These are phyloP conservation scores for Ceriagrion tenellum DNA, from an alignment of 2,888 invertebrate species.

Conservation along the genomic window DNA sequence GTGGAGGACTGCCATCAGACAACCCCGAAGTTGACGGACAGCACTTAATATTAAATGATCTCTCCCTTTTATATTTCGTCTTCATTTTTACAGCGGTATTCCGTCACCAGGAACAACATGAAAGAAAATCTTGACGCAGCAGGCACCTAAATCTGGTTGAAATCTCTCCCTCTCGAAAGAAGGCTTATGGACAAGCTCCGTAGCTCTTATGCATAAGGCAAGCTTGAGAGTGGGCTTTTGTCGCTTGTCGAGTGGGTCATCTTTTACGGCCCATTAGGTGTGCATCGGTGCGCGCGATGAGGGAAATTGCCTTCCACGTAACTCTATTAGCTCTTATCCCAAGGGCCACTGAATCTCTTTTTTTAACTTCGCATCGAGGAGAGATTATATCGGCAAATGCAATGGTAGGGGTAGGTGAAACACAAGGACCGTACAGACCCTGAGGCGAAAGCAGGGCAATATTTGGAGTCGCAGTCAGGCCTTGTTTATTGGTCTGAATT, in stretches of 20 bases:
- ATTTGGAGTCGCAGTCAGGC: too few relatives aligned
- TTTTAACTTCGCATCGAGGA: not conserved
- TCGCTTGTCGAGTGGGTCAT: not conserved
- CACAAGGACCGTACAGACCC: not conserved
- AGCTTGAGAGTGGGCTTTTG: not conserved
- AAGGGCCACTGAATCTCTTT: not conserved
- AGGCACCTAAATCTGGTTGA: not conserved
- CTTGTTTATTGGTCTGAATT: too few relatives aligned
- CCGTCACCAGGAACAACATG: too few relatives aligned
- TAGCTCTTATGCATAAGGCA: not conserved
- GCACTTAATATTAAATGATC: too few relatives aligned
- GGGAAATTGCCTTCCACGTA: not conserved
- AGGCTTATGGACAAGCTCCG: not conserved
- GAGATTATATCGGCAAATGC: not conserved
- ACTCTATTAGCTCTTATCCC: not conserved
- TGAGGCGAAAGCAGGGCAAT: not conserved
- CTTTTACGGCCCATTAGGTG: constrained; percentile 26
- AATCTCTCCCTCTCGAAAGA: not conserved
- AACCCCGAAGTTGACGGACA: too few relatives aligned
- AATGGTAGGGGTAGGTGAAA: not conserved
- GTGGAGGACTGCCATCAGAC: too few relatives aligned
- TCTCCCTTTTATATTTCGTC: too few relatives aligned
- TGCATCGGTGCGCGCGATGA: constrained; percentile 33
- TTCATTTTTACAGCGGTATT: too few relatives aligned
- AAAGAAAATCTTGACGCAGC: too few relatives aligned